Evolutionary conservation across 2,113 vertebrate species (phyloP).

Genomic region (Oreotragus oreotragus): DNA sequence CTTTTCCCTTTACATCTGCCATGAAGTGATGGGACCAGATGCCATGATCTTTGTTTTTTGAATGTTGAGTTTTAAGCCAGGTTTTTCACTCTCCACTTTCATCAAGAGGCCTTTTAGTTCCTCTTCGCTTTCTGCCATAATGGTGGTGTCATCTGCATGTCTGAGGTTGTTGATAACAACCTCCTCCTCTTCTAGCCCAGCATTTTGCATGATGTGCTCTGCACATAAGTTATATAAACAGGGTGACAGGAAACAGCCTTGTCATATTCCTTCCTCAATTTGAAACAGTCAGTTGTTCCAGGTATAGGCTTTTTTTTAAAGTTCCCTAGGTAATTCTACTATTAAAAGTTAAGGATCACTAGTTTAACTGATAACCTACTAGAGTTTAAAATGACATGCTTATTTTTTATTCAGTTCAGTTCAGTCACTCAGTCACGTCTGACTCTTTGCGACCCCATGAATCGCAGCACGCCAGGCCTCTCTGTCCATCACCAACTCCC

Average conservation of each 20-base stretch:
- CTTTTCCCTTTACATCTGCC: neutral
- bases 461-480: no score
- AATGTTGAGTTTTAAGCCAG: neutral
- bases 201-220: neutral
- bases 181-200: neutral
- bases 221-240: neutral
- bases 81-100: neutral
- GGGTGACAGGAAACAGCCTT: neutral
- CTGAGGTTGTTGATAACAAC: neutral
- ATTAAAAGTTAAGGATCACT: neutral
- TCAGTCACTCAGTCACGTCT: no score
- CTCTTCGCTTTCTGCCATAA: neutral
- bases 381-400: neutral
- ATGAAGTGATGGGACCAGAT: neutral
- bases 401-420: neutral
- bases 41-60: neutral
- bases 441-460: fast-evolving
- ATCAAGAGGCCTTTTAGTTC: neutral
- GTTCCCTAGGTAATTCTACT: neutral
- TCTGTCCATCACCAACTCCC: no score
- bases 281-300: neutral
- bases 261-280: neutral
- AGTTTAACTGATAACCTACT: neutral
- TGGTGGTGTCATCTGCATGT: neutral
- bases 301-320: neutral